Conservation (phyloP, 1,140 invertebrate species). For the Calliphora vicina region DNA sequence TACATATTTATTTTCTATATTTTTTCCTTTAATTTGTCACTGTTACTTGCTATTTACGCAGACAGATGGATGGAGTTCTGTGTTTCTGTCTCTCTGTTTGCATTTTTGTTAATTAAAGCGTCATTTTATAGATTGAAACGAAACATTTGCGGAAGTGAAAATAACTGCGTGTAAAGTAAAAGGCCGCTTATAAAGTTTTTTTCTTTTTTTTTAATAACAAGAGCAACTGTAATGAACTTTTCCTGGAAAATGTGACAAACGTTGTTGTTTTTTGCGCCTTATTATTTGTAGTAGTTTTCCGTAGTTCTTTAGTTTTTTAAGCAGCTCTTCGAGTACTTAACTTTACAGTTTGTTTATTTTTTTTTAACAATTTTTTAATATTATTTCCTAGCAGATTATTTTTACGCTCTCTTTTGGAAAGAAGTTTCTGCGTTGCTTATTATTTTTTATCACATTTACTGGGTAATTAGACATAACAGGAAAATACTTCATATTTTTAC, state of each 20-base stretch:
- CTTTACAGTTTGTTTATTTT: too few species aligned
- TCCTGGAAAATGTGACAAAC: not conserved
- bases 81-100: not conserved
- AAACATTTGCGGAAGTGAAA: not conserved
- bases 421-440: not conserved
- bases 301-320: not conserved
- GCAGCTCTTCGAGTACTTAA: not conserved
- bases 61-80: too few species aligned
- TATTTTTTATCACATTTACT: constrained; percentile 23
- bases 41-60: too few species aligned
- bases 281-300: not conserved
- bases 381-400: not conserved
- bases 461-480: constrained; percentile 27
- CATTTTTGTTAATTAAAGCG: constrained; percentile 24
- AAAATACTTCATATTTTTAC: not conserved
- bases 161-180: not conserved
- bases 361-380: not conserved
- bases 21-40: too few species aligned
- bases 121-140: constrained; percentile 13
- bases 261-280: not conserved
- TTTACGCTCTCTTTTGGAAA: not conserved
- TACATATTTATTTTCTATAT: too few species aligned
- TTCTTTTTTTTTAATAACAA: not conserved
- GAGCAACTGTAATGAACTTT: not conserved
- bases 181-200: not conserved